Conservation (phyloP, 2,888 invertebrate genomes). For the Sphaerophoria rueppellii region DNA sequence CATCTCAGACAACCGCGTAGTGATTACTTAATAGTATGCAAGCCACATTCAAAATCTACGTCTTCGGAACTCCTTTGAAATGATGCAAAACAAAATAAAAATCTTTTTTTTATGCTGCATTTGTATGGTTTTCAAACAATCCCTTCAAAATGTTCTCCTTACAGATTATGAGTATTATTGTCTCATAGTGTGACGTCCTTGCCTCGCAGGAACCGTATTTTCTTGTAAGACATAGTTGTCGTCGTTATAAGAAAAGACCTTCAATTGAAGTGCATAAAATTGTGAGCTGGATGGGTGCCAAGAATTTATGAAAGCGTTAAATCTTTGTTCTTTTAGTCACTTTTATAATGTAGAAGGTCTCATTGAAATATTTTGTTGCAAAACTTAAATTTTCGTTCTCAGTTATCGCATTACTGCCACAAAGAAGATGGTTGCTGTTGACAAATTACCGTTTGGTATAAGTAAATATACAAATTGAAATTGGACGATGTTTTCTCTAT, state of each 20-base stretch:
- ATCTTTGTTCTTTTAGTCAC: slow-evolving; percentile 16
- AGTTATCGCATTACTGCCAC: slow-evolving; percentile 14
- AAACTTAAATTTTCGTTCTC: slow-evolving; percentile 24
- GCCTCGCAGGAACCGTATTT: neutral
- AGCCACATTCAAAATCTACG: no score
- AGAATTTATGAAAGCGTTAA: slow-evolving; percentile 20
- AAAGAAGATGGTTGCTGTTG: slow-evolving; percentile 5
- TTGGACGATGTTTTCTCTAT: no score
- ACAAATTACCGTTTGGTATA: slow-evolving; percentile 8
- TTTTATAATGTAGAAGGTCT: neutral
- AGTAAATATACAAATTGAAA: neutral
- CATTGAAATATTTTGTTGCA: neutral
- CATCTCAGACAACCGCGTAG: no score
- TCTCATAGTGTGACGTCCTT: neutral
- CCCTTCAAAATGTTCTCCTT: neutral
- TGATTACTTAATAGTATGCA: no score
- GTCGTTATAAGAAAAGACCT: slow-evolving; percentile 27
- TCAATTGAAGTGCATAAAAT: slow-evolving; percentile 34
- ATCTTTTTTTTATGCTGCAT: neutral
- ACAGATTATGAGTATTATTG: neutral
- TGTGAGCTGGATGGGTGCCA: slow-evolving; percentile 48
- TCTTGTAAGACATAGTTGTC: slow-evolving; percentile 16
- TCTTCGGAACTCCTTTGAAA: no score
- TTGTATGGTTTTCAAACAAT: neutral
- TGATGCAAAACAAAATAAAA: neutral